These are phyloP conservation scores for Coronaproctus castanopsis DNA, from an alignment of 2,888 invertebrate genomes.

Conservation along the genomic window DNA sequence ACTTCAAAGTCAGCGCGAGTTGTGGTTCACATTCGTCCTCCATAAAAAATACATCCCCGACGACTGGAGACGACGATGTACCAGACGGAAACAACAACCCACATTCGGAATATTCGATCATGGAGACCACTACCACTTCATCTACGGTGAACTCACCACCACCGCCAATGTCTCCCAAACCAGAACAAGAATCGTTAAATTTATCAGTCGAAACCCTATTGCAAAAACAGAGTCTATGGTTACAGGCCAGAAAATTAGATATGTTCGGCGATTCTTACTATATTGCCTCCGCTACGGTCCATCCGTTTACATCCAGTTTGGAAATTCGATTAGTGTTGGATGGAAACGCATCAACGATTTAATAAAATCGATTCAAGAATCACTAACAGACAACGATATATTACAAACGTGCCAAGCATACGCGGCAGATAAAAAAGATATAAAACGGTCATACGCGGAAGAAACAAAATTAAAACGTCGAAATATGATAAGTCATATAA, in stretches of 20 bases:
- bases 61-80: background rate
- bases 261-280: background rate
- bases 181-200: background rate
- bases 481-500: background rate
- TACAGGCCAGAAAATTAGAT: background rate
- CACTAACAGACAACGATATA: too few species aligned
- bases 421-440: background rate
- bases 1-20: too few species aligned
- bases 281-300: background rate
- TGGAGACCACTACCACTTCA: background rate
- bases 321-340: too few species aligned
- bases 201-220: background rate
- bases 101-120: background rate
- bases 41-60: background rate
- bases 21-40: background rate
- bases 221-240: background rate
- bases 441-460: background rate
- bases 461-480: background rate
- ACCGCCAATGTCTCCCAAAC: background rate
- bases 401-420: background rate
- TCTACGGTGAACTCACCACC: background rate
- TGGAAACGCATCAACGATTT: too few species aligned
- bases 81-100: background rate
- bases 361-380: too few species aligned
- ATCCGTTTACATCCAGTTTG: background rate